Evolutionary conservation across 2,888 invertebrate genomes (phyloP).

Genomic region (Drosophila infuscata): DNA sequence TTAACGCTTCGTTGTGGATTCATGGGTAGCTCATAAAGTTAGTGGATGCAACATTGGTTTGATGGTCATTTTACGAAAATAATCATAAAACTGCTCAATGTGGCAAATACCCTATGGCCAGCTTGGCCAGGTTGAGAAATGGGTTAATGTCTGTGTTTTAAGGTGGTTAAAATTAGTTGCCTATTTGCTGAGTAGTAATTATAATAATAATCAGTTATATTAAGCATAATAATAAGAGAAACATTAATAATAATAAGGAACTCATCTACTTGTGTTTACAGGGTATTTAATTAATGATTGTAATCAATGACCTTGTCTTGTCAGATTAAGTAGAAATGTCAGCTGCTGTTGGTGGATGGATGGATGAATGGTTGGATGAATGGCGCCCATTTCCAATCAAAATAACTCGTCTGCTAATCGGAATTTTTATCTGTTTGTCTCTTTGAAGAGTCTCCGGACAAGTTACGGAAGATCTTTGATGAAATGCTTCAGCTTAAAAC

Average conservation of each 20-base stretch:
- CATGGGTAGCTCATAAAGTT: constrained; percentile 65
- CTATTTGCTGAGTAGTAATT: not conserved
- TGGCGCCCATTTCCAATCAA: constrained; percentile 38
- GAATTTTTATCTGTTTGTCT: constrained; percentile 7
- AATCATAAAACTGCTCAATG: not conserved
- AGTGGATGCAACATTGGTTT: constrained; percentile 28
- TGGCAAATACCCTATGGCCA: not conserved
- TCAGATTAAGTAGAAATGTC: constrained; percentile 16
- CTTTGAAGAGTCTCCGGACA: not conserved
- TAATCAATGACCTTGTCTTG: not conserved
- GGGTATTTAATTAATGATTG: not conserved
- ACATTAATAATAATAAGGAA: not conserved
- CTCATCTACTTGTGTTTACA: not conserved
- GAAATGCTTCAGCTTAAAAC: constrained; percentile 46
- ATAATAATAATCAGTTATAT: not conserved
- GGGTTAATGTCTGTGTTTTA: not conserved
- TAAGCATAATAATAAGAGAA: not conserved
- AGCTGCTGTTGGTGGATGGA: not conserved
- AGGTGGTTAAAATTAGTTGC: not conserved
- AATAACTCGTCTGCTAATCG: constrained; percentile 39
- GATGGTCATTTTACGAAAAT: not conserved
- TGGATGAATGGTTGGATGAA: not conserved
- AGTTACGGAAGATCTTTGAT: constrained; percentile 18
- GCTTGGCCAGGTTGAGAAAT: not conserved
- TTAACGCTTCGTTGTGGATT: constrained; percentile 58